Evolutionary conservation across 2,888 invertebrate genomes (phyloP), one percentile per base, ranked within the genome.

Genomic region (Ethmia dodecea): DNA sequence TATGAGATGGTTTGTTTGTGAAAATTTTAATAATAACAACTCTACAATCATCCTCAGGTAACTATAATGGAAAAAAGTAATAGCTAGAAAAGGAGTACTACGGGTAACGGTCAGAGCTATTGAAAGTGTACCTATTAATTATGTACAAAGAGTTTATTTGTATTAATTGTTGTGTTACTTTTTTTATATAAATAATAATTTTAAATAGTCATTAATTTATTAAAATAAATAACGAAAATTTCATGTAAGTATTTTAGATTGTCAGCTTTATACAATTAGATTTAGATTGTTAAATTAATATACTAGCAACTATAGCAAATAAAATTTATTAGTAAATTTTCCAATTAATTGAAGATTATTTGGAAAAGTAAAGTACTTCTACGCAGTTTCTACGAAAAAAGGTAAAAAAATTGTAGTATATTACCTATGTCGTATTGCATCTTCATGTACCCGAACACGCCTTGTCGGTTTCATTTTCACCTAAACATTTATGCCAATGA

Each of bases 351-450:
- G n/a, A n/a, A n/a, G n/a, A n/a, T n/a, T n/a, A n/a, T n/a, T n/a
- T n/a, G n/a, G n/a, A 31, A 35, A 28, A 25, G 5, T 11, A 27
- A 31, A 55, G 58, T n/a, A n/a, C 54, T 43, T 53, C 77, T 77
- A 77, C 61, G 54, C 47, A 62, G 67, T 55, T 45, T 52, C 73
- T 72, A 70, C 70, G 46, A 46, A 53, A 53, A 58, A 55, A 61
- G 57, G 57, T 52, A 66, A 63, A 61, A 60, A 60, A 50, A 69
- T 62, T 64, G 57, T 54, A 68, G 62, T 69, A 68, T 71, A 77
- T 84, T 84, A 84, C 84, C 84, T 84, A 84, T 84, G 83, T 65
- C 80, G 83, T 65, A 84, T 83, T 70, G 83, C 84, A 76, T 84
- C 84, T 78, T 84, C 84, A 70, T 83, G 84, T 70, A 84, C 84